Base-by-base conservation (phyloP, 1,140 invertebrate genomes). In the Drosophila leontia region DNA sequence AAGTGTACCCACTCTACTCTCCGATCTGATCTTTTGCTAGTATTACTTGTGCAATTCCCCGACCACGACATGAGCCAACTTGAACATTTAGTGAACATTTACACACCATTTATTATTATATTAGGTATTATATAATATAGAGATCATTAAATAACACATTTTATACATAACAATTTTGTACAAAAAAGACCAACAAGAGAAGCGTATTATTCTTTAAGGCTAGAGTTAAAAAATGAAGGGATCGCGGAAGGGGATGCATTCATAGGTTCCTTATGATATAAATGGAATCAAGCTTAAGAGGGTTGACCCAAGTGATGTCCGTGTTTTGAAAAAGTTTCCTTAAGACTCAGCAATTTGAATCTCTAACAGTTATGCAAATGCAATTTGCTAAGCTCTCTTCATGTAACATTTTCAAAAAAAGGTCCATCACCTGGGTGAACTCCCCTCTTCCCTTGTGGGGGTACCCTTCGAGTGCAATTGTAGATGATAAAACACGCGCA, bases 81-180 rank as follows among this genome's bases (percentile, higher is more conserved):
- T 61, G 50, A 71, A 67, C 80, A 77, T 78, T 82, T 87, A 76
- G 79, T 77, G 62, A 77, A 63, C 83, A 64, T 76, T 87, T 87
- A 85, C 63, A 82, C 53, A 39, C 51, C 70, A 77, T 68, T 68
- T 78, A 69, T 71, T 83, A 78, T 88, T 80, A 84, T 75, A 80
- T 80, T 88, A 77, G 75, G 63, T 75, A 68, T 76, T 82, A 68
- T 76, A 78, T 82, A 77, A 77, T 75, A 67, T 65, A 77, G 63
- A 77, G 81, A 74, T 78, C 81, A 84, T 78, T 78, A 80, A 88
- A 80, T 87, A 80, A 86, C 78, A 86, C 80, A 48, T 87, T 84
- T 88, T 81, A 83, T 87, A 87, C 55, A 81, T 80, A 87, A 82
- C 65, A 76, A 60, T 83, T 86, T 88, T 88, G 61, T 88, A 88